Evolutionary conservation across 2,888 invertebrate genomes (phyloP).

Genomic region (Macrophya alboannulata): DNA sequence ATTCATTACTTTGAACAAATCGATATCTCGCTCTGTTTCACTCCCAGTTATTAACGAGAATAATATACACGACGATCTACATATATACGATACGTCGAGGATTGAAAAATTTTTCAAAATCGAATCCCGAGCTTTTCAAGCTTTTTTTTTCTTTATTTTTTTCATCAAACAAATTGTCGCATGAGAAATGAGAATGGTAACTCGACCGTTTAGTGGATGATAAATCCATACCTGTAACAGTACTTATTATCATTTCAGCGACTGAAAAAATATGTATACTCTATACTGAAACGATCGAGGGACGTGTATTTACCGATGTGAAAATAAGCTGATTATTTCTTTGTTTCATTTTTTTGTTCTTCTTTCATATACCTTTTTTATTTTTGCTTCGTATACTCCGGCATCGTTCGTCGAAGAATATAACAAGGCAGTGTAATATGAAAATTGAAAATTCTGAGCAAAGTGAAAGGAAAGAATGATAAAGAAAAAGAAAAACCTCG

Average conservation of each 20-base stretch:
- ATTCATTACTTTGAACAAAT: constrained; percentile 16
- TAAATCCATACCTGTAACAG: not conserved
- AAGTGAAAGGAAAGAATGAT: not conserved
- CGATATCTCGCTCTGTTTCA: constrained; percentile 32
- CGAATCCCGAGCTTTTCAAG: not conserved
- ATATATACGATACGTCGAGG: not conserved
- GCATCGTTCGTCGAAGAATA: too few relatives aligned
- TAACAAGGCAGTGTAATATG: too few relatives aligned
- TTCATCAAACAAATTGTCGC: not conserved
- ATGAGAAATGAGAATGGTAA: not conserved
- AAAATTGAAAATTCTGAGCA: not conserved
- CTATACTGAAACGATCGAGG: not conserved
- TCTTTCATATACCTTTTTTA: too few relatives aligned
- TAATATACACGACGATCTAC: not conserved
- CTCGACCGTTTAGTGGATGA: not conserved
- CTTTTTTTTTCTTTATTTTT: not conserved
- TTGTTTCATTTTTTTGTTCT: not conserved
- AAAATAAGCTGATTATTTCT: constrained; percentile 21
- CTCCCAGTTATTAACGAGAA: not conserved
- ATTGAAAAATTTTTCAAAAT: not conserved
- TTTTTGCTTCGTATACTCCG: too few relatives aligned
- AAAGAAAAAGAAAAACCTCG: too few relatives aligned
- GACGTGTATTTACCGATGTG: not conserved
- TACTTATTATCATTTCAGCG: not conserved
- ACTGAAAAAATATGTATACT: constrained; percentile 29